Evolutionary conservation across 2,113 vertebrate species (phyloP).

Genomic region (Mesocricetus auratus): DNA sequence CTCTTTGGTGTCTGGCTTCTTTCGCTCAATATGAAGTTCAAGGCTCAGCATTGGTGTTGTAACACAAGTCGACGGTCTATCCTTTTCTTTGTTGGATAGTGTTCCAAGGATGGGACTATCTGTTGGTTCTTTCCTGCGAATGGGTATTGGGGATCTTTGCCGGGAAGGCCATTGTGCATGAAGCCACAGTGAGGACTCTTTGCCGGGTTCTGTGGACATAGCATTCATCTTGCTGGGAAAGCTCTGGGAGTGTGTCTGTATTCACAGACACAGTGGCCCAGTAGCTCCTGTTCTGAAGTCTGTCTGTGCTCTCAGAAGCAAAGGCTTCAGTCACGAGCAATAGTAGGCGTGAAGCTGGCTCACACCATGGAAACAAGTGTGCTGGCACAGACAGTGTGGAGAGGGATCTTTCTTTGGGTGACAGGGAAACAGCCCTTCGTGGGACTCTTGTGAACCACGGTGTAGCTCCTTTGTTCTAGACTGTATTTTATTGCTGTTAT

Average conservation of each 20-base stretch:
- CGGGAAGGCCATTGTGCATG: background rate
- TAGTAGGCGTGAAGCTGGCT: background rate
- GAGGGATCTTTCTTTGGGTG: background rate
- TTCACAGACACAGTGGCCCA: too few species aligned
- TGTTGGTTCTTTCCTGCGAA: rapidly evolving
- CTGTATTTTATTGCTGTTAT: background rate
- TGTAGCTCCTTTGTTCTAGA: background rate
- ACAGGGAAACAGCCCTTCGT: background rate
- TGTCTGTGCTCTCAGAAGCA: background rate
- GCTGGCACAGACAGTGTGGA: background rate
- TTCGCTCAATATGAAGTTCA: background rate
- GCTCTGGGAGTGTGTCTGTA: background rate
- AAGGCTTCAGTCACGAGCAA: background rate
- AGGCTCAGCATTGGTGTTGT: rapidly evolving
- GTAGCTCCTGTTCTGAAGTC: background rate
- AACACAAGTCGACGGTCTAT: rapidly evolving
- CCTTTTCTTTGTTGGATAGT: background rate
- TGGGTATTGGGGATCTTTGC: background rate
- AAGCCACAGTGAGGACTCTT: background rate
- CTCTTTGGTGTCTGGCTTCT: background rate
- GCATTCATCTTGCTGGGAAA: background rate
- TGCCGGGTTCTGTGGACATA: background rate
- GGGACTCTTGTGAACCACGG: background rate
- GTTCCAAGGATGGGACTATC: rapidly evolving
- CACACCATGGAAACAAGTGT: background rate